Base-by-base conservation (phyloP, 2,888 invertebrate species). In the Panzeria rudis region DNA sequence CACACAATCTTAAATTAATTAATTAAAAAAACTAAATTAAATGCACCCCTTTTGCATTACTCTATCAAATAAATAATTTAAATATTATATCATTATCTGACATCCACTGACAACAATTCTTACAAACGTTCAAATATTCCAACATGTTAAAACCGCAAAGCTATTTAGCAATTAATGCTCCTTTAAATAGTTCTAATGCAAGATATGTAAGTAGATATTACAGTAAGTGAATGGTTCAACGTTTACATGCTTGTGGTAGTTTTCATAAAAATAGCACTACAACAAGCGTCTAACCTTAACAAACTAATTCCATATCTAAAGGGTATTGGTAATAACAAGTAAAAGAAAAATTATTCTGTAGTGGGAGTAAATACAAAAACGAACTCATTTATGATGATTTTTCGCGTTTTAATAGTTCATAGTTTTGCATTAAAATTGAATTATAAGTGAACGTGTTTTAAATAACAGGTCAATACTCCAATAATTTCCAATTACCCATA, bases 401-500 rank as follows among this genome's bases (percentile, higher is more conserved):
- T 78, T 52, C 20, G 11, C 20, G 17, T 75, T 69, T 81, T 32
- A 20, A 25, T 77, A 35, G 68, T 84, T 72, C 52, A 62, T 68
- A 61, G 80, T 73, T 81, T 78, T 69, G 73, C 62, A 82, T 71
- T 79, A 71, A 82, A 82, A 64, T 75, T 71, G 77, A 85, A 78
- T 82, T 71, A 78, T 62, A 82, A 82, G 73, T 54, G 75, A 78
- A 82, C 71, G 85, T 82, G 69, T 85, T 81, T 78, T 64, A 83
- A 85, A 83, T 85, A 80, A 80, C 86, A 83, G 86, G 86, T 86
- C 86, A 86, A 86, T 86, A 84, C 72, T 72, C 86, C 66, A 79
- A 86, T 87, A 86, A 86, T 79, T 87, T 86, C 75, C 83, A 86
- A 87, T 87, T 87, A 87, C 82, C 72, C 82, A 78, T 38, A 73